Evolutionary conservation across 1,140 invertebrate species (phyloP).

Genomic region (Apis mellifera): DNA sequence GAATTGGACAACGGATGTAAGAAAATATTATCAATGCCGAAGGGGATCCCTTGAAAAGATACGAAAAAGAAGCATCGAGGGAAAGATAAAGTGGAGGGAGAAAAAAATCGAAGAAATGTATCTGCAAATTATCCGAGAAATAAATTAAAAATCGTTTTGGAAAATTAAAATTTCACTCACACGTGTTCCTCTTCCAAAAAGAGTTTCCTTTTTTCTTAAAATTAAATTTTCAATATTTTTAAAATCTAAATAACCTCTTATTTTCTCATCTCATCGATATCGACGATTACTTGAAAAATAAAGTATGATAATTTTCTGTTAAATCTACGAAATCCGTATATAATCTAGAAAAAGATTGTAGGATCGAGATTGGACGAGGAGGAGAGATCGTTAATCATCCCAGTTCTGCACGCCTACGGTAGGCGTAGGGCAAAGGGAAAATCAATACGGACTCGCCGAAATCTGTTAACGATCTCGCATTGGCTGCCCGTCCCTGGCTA

Average conservation of each 20-base stretch:
- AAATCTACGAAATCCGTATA: no score
- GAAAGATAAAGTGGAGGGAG: not conserved
- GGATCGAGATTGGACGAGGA: not conserved
- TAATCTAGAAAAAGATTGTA: no score
- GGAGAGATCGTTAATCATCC: not conserved
- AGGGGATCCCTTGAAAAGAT: not conserved
- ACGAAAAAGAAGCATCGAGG: not conserved
- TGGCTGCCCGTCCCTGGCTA: not conserved
- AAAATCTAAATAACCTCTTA: no score
- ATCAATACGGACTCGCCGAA: slow-evolving; percentile 15
- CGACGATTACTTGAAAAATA: no score
- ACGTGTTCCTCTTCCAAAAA: no score
- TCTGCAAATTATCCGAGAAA: not conserved
- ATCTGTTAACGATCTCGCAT: slow-evolving; percentile 15
- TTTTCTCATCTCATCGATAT: no score
- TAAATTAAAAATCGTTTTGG: no score
- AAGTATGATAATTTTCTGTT: no score
- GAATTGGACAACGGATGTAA: slow-evolving; percentile 13
- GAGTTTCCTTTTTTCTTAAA: no score
- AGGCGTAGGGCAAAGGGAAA: not conserved
- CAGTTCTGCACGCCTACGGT: not conserved
- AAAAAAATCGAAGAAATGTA: not conserved
- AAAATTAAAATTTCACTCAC: no score
- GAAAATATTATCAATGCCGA: slow-evolving; percentile 9
- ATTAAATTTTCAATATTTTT: no score